Evolutionary conservation across 1,140 invertebrate species (phyloP).

Genomic region (Aphis craccivora): DNA sequence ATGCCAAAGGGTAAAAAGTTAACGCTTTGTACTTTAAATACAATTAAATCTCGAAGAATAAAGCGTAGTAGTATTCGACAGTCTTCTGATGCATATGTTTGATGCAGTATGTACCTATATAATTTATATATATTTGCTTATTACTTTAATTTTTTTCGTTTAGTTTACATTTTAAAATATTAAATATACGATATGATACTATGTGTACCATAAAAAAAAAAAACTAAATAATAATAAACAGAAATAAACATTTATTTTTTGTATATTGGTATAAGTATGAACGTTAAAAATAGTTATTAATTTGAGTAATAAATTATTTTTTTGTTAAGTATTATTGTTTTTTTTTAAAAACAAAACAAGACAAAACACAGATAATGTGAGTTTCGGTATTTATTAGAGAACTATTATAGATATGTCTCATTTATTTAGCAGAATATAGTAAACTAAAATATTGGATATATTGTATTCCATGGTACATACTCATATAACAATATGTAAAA

Average conservation of each 20-base stretch:
- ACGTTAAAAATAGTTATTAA: neutral
- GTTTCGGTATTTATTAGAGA: neutral
- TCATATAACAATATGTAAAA: neutral
- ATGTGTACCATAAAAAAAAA: neutral
- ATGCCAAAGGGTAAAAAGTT: slow-evolving; percentile 22
- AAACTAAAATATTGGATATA: neutral
- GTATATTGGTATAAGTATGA: too few relatives aligned
- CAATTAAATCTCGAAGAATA: neutral
- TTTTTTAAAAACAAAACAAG: neutral
- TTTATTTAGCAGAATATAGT: neutral
- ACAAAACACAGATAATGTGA: neutral
- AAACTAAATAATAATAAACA: neutral
- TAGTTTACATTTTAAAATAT: neutral
- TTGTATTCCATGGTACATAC: neutral
- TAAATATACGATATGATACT: neutral
- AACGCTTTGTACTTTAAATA: neutral
- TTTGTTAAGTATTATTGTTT: neutral
- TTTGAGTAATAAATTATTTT: neutral
- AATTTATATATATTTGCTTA: too few relatives aligned
- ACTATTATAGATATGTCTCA: neutral
- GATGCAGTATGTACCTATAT: too few relatives aligned
- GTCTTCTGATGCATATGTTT: neutral
- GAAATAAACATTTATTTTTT: neutral
- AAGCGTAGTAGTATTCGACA: neutral
- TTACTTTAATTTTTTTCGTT: neutral